Evolutionary conservation across 2,888 invertebrate species (phyloP), one percentile per base, ranked within the genome.

Genomic region (Tetramorium bicarinatum): DNA sequence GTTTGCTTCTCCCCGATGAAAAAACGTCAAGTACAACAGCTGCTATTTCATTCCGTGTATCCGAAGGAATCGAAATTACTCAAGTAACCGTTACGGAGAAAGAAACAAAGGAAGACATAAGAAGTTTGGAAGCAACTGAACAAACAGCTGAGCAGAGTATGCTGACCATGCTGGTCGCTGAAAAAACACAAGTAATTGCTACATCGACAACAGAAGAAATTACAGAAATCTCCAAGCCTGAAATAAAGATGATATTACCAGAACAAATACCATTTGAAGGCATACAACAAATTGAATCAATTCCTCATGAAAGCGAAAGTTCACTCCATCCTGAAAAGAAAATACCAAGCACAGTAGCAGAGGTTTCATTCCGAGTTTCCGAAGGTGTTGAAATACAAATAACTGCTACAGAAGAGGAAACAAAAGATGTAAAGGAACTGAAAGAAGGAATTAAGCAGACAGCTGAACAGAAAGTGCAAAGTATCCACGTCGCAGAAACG

Each of bases 401-500:
- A 29, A 34, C 29, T 0, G 4, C 29, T 34, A 34, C 29, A 34
- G 29, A 34, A 34, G 29, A 34, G 29, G 29, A 34, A 34, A 34
- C 29, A 34, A 34, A 34, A 4, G 29, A 34, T 34, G 29, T 34
- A 0, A 34, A 34, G 4, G 29, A 34, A 34, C 4, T 34, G 29
- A 34, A 34, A 34, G 92, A 93, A 81, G 94, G 94, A 21, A 82
- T 75, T 0, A 85, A 91, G 64, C 93, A 93, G 85, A 89, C 82
- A 4, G 95, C 94, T 9, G 89, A 93, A 72, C 85, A 92, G 41
- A 41, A 9, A 8, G 9, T 41, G 9, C 41, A 9, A 9, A 9
- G 18, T 18, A 49, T 49, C 18, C 93, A 93, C 84, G 94, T 94
- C 0, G 95, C 95, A 25, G 91, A 95, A 88, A 94, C 92, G 76